These are phyloP conservation scores for Microctenopoma stevenorrisi DNA, from an alignment of 2,797 vertebrate genomes.

Conservation along the genomic window DNA sequence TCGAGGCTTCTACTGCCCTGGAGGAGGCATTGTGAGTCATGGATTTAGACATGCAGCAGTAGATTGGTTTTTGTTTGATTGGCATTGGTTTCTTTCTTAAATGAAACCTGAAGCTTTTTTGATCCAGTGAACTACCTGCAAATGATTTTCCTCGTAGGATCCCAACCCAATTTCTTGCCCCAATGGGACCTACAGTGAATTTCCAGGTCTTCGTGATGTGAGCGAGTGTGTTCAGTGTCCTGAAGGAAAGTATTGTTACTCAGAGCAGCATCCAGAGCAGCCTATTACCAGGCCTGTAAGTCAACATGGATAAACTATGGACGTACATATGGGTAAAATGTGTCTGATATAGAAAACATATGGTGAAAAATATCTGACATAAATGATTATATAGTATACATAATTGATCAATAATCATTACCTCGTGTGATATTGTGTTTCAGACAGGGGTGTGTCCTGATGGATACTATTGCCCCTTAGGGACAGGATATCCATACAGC, in stretches of 20 bases:
- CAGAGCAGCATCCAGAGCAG: constrained; percentile 72
- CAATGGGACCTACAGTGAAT: constrained; percentile 87
- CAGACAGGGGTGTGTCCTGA: constrained; percentile 89
- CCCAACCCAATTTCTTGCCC: constrained; percentile 87
- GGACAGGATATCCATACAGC: constrained; percentile 87
- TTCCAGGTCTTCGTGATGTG: constrained; percentile 82
- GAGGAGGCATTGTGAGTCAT: constrained; percentile 84
- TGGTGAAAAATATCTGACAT: neutral
- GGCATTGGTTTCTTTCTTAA: neutral
- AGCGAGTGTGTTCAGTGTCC: constrained; percentile 86
- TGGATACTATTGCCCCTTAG: constrained; percentile 87
- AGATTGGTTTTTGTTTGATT: neutral
- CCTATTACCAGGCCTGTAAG: constrained; percentile 88
- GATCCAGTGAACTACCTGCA: neutral
- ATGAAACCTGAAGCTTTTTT: neutral
- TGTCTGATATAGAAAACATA: neutral
- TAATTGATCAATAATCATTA: neutral
- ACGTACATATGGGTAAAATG: too few relatives aligned
- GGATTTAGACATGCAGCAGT: neutral
- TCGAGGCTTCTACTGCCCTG: constrained; percentile 89
- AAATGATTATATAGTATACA: neutral
- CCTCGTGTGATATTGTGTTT: constrained; percentile 30
- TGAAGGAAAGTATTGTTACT: constrained; percentile 87
- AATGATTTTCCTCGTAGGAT: constrained; percentile 70
- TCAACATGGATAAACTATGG: neutral